Conservation (phyloP, 2,797 vertebrate species). For the Galago senegalensis region DNA sequence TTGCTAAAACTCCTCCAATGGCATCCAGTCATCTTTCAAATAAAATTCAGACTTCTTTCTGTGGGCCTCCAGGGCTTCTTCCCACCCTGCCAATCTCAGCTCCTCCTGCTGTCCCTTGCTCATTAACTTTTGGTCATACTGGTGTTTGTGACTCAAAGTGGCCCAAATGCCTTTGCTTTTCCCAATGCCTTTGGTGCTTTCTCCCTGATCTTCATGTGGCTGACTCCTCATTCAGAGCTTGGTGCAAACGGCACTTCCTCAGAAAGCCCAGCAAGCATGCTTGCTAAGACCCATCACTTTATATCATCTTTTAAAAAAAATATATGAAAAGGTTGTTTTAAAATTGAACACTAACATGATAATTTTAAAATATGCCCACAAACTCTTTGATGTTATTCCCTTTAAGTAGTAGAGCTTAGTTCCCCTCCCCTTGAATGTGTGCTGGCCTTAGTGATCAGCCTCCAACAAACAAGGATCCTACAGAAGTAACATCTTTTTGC, state of each 20-base stretch:
- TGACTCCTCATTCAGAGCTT: background rate
- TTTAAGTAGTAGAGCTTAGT: background rate
- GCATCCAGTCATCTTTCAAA: background rate
- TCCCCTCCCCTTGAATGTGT: background rate
- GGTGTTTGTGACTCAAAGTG: background rate
- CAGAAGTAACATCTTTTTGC: too few species aligned
- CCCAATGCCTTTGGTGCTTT: background rate
- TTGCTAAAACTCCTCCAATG: background rate
- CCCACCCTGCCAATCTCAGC: background rate
- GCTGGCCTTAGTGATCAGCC: background rate
- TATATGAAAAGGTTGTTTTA: background rate
- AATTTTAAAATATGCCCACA: background rate
- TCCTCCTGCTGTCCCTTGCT: background rate
- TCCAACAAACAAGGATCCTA: background rate
- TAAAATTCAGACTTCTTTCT: background rate
- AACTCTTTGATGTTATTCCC: background rate
- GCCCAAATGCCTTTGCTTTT: too few species aligned
- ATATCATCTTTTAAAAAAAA: background rate
- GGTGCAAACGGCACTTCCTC: background rate
- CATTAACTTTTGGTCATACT: rapidly evolving
- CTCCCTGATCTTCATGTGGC: too few species aligned
- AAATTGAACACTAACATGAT: background rate
- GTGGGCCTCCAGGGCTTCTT: background rate
- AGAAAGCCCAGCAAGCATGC: background rate
- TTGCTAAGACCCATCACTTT: background rate